Percentiles rank a stretch among this genome's conserved stretches.
phyloP scores from a whole-genome alignment of 2,113 vertebrate genomes.

The Microtus pennsylvanicus region DNA sequence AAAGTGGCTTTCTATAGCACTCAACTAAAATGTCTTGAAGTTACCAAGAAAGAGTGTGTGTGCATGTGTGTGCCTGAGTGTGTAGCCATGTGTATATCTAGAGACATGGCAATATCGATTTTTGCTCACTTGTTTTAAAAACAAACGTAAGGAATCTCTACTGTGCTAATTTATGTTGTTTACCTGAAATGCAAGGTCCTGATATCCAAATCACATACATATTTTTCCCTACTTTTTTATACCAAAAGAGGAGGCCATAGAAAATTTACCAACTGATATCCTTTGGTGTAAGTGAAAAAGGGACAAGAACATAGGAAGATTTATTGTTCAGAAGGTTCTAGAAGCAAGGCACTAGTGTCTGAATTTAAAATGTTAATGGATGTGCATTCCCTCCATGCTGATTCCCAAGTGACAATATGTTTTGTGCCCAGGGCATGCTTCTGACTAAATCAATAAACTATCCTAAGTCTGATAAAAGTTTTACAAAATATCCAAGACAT shows the following conservation, averaged over 20 bases:
- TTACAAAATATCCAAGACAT: constrained; percentile 83
- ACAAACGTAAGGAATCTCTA: constrained; percentile 32
- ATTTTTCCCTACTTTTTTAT: constrained; percentile 39
- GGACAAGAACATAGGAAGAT: constrained; percentile 72
- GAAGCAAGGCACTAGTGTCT: constrained; percentile 75
- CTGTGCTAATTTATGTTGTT: not conserved
- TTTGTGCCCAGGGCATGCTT: constrained; percentile 78
- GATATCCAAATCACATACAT: constrained; percentile 65
- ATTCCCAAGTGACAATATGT: constrained; percentile 77
- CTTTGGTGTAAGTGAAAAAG: constrained; percentile 67
- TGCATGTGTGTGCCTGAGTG: not conserved
- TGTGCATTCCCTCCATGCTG: constrained; percentile 60
- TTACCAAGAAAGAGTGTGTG: constrained; percentile 66
- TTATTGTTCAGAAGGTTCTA: constrained; percentile 75
- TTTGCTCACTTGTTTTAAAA: constrained; percentile 76
- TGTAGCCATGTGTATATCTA: not conserved
- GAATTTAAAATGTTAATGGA: constrained; percentile 83
- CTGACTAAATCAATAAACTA: constrained; percentile 85
- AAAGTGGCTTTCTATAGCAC: constrained; percentile 86
- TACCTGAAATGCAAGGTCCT: constrained; percentile 3
- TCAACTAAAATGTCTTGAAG: constrained; percentile 81
- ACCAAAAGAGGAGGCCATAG: constrained; percentile 10
- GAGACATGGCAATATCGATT: constrained; percentile 79
- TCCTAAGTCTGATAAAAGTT: constrained; percentile 84
- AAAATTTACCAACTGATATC: constrained; percentile 17